Evolutionary conservation across 2,888 invertebrate genomes (phyloP), one percentile per base, ranked within the genome.

Genomic region (Synanthedon vespiformis): DNA sequence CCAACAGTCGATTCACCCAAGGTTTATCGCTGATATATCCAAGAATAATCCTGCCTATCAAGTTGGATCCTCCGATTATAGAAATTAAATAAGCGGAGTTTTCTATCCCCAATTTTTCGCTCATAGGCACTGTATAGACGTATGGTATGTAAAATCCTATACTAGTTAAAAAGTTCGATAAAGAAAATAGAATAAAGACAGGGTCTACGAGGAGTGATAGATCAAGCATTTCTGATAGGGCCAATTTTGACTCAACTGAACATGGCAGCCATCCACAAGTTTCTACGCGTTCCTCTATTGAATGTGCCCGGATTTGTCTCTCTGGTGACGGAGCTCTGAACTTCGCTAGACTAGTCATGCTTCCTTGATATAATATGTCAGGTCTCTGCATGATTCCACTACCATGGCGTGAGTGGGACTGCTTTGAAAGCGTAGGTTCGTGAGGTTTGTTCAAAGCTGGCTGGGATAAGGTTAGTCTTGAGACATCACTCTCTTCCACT

Each of bases 81-180:
- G 95, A 90, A 59, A 97, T 88, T 54, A 96, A 86, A 67, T 91
- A 92, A 63, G 93, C 91, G 4, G 93, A 91, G 53, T 89, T 87
- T 14, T 80, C 70, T 40, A 94, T 80, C 1, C 86, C 88, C 51
- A 92, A 70, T 53, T 91, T 84, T 55, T 92, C 88, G 11, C 94
- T 94, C 83, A 93, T 91, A 50, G 94, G 90, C 62, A 93, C 92
- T 55, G 94, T 90, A 71, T 95, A 97, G 52, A 97, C 92, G 72
- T 96, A 97, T 40, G 98, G 98, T 69, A 97, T 92, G 77, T 97
- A 96, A 88, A 96, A 97, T 56, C 97, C 97, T 70, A 98, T 93
- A 72, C 96, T 97, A 48, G 97, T 97, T 71, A 95, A 92, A 76
- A 99, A 96, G 82, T 99, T 99, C 44, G 98, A 98, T 53, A 96